A percentile compares a stretch with the other conserved stretches of the same genome.
Conservation (phyloP, 2,888 invertebrate species). For the Rhingia rostrata region DNA sequence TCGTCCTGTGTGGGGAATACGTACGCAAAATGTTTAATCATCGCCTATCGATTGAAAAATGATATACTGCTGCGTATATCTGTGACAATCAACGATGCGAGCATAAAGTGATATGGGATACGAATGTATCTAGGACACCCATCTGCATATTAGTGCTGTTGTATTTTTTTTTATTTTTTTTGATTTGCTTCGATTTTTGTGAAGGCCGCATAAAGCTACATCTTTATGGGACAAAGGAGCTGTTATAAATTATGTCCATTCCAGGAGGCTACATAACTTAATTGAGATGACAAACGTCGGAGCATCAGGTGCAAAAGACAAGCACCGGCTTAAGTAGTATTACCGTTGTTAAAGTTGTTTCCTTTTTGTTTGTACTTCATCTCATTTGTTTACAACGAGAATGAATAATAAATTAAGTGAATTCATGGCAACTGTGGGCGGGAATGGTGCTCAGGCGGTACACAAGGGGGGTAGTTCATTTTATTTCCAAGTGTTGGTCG, state of each 20-base stretch:
- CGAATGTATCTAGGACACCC: not conserved
- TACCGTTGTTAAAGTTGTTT: conserved; percentile 20
- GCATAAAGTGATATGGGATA: conserved; percentile 2
- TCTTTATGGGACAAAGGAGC: conserved; percentile 31
- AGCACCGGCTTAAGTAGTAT: conserved; percentile 54
- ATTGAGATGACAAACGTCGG: conserved; percentile 50
- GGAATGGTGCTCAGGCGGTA: not conserved
- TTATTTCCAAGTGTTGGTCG: too few species aligned
- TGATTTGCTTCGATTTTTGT: not conserved
- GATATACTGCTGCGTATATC: conserved; percentile 2
- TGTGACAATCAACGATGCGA: conserved; percentile 13
- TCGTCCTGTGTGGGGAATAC: conserved; percentile 16
- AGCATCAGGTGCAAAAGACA: conserved; percentile 63
- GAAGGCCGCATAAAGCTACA: conserved; percentile 15
- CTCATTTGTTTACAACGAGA: not conserved
- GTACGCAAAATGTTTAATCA: conserved; percentile 49
- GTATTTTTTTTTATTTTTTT: conserved; percentile 7
- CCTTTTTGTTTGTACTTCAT: not conserved
- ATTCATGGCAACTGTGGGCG: not conserved
- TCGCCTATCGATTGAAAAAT: conserved; percentile 30
- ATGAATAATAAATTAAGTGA: conserved; percentile 10
- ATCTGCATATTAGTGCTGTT: not conserved
- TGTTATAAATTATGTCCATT: conserved; percentile 40
- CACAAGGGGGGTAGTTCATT: too few species aligned
- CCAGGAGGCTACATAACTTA: conserved; percentile 26